Evolutionary conservation across 2,113 vertebrate genomes (phyloP).

Genomic region (Oncorhynchus tshawytscha): DNA sequence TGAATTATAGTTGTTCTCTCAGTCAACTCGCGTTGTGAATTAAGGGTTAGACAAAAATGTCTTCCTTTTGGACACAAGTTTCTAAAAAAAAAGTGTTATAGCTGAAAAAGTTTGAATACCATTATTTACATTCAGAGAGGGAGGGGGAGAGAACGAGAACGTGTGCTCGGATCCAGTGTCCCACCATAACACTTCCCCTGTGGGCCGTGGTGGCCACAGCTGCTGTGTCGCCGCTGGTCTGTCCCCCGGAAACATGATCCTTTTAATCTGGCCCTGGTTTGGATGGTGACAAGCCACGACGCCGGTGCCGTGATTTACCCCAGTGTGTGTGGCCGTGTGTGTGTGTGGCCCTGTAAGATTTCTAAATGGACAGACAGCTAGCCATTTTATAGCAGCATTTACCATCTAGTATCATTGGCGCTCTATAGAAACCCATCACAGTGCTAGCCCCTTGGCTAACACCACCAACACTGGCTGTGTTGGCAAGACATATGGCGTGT

Average conservation of each 20-base stretch:
- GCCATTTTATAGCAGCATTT: background rate
- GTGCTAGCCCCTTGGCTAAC: background rate
- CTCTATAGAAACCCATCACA: background rate
- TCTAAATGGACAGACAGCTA: background rate
- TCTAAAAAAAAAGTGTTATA: too few relatives aligned
- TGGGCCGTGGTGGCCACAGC: conserved; percentile 36
- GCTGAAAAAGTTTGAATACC: too few relatives aligned
- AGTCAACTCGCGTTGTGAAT: too few relatives aligned
- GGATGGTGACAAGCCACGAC: conserved; percentile 60
- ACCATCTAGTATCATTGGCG: background rate
- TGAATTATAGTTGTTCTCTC: too few relatives aligned
- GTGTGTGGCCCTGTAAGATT: conserved; percentile 6
- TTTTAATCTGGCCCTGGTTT: conserved; percentile 62
- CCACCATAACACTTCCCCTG: conserved; percentile 60
- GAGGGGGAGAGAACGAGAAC: background rate
- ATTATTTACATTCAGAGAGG: background rate
- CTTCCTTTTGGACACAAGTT: too few relatives aligned
- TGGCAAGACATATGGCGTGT: too few relatives aligned
- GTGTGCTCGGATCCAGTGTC: conserved; percentile 33
- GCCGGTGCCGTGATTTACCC: conserved; percentile 68
- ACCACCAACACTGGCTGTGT: background rate
- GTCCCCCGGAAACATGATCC: conserved; percentile 59
- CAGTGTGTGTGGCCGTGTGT: background rate
- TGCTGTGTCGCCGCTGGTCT: conserved; percentile 67
- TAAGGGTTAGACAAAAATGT: too few relatives aligned